Conservation (phyloP, 1,140 invertebrate genomes). For the Cyrtorhinus lividipennis region DNA sequence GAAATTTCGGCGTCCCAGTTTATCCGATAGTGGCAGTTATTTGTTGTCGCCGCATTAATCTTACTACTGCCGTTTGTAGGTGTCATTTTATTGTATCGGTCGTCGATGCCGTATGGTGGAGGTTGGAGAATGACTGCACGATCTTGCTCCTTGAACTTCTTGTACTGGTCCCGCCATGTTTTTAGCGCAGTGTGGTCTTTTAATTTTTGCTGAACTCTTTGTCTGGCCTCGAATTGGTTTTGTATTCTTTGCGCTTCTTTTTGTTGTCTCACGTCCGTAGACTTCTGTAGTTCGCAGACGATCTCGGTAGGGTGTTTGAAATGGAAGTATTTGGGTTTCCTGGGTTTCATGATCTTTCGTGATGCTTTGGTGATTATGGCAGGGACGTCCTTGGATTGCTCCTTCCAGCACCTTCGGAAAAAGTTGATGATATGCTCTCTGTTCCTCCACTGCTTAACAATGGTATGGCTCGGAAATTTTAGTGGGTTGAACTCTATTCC, state of each 20-base stretch:
- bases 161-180: not conserved
- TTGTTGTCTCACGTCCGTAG: not conserved
- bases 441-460: not conserved
- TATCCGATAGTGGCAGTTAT: not conserved
- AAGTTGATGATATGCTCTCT: not conserved
- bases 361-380: not conserved
- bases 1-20: not conserved
- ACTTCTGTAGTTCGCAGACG: not conserved
- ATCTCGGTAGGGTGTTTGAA: not conserved
- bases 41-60: not conserved
- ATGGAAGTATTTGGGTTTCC: not conserved
- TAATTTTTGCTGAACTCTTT: not conserved
- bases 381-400: not conserved
- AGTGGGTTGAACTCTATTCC: not conserved
- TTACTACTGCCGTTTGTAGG: not conserved
- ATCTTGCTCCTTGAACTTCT: not conserved
- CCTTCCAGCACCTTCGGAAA: not conserved
- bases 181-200: not conserved
- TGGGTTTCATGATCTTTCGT: not conserved
- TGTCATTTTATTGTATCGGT: conserved; percentile 1
- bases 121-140: not conserved
- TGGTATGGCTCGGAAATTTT: not conserved
- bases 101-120: not conserved
- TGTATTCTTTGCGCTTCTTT: not conserved
- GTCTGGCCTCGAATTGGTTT: not conserved